Percentiles rank a stretch among this genome's conserved stretches.
Evolutionary conservation across 2,797 vertebrate species (phyloP).

Genomic region (Coluber constrictor): DNA sequence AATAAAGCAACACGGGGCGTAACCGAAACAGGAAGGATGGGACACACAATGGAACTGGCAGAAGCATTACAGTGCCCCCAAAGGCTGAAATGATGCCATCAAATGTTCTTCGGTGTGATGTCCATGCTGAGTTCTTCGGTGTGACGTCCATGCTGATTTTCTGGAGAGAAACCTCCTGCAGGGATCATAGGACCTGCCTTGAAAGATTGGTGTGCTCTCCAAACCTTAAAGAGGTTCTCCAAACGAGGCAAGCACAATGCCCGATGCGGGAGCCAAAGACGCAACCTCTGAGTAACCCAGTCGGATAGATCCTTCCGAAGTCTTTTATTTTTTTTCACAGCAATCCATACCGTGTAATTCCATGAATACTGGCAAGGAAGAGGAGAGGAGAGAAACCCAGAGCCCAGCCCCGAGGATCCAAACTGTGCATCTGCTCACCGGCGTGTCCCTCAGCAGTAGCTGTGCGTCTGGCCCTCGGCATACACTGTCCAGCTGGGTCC

Average conservation of each 20-base stretch:
- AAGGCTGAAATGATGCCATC: background rate
- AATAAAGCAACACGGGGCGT: background rate
- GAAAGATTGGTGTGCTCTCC: constrained; percentile 1
- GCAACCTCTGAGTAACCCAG: background rate
- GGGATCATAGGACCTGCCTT: background rate
- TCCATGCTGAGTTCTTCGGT: background rate
- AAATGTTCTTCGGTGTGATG: background rate
- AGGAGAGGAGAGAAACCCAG: background rate
- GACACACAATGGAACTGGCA: background rate
- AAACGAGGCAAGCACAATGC: background rate
- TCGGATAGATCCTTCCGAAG: background rate
- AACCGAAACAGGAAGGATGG: background rate
- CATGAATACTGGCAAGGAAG: background rate
- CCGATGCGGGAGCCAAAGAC: background rate
- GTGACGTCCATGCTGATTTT: background rate
- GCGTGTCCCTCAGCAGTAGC: constrained; percentile 61
- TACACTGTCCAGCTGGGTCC: constrained; percentile 71
- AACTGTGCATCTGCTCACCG: background rate
- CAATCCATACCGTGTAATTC: background rate
- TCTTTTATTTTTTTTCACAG: background rate
- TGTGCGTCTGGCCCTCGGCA: constrained; percentile 74
- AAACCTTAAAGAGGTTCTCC: background rate
- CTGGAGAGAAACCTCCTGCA: background rate
- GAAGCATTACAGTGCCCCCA: background rate
- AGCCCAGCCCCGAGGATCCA: constrained; percentile 17